Evolutionary conservation across 2,113 vertebrate species (phyloP).

Genomic region (Myrmophylax atrothorax): DNA sequence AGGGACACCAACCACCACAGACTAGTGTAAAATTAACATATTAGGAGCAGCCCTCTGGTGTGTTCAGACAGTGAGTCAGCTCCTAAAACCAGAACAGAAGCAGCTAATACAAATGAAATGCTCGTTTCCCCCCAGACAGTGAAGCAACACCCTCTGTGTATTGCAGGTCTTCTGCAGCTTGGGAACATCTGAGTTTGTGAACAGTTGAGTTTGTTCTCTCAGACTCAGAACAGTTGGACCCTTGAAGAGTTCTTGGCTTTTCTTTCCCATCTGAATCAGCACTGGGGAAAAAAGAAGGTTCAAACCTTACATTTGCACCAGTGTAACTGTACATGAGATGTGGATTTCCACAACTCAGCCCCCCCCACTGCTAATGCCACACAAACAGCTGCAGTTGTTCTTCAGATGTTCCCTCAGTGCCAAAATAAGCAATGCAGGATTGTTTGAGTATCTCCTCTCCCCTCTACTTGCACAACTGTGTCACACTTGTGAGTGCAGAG

Average conservation of each 20-base stretch:
- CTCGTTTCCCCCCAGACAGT: conserved; percentile 71
- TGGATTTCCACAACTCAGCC: not conserved
- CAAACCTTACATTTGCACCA: not conserved
- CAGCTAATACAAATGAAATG: conserved; percentile 74
- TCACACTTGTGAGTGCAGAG: not conserved
- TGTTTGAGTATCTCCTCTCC: conserved; percentile 6
- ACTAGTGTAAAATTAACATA: conserved; percentile 42
- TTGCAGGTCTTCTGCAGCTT: conserved; percentile 61
- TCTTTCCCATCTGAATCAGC: not conserved
- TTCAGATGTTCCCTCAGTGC: conserved; percentile 10
- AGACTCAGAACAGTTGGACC: not conserved
- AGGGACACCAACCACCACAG: conserved; percentile 20
- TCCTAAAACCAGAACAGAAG: conserved; percentile 66
- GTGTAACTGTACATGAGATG: not conserved
- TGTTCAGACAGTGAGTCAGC: conserved; percentile 69
- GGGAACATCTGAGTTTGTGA: conserved; percentile 53
- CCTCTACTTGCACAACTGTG: not conserved
- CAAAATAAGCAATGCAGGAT: conserved; percentile 20
- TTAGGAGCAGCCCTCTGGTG: conserved; percentile 44
- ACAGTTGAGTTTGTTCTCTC: conserved; percentile 35
- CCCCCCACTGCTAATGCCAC: not conserved
- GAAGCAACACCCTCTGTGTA: conserved; percentile 45
- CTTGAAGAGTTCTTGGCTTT: not conserved
- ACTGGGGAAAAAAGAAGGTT: not conserved
- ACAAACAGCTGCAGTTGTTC: conserved; percentile 25